Base-by-base conservation (phyloP, 2,888 invertebrate genomes). In the Lepidocyrtinus sp. region DNA sequence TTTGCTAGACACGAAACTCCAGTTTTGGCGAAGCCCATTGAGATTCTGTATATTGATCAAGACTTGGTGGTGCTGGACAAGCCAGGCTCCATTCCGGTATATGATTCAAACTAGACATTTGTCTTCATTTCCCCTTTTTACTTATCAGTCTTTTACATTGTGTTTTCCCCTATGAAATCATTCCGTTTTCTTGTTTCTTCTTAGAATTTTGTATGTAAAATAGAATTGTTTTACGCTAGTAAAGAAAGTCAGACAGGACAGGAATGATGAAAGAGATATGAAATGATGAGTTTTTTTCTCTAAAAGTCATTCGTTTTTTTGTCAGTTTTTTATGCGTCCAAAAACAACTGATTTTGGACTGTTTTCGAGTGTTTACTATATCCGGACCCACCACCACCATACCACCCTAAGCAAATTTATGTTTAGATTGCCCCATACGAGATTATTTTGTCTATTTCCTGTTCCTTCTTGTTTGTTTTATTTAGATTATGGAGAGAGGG, bases 51-150 rank as follows among this genome's bases (percentile, higher is more conserved):
- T 90, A 93, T 94, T 89, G 94, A 93, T 89, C 94, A 94, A 88
- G 94, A 96, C 89, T 91, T 95, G 88, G 92, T 96, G 89, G 96
- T 96, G 89, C 92, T 96, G 91, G 94, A 96, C 91, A 96, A 96
- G 91, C 96, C 95, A 88, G 93, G 94, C 89, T 95, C 95, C 88
- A 92, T 96, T 89, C 95, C 95, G 91, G 94, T 95, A 92, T 62
- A 87, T 69, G 63, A 19, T 70, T 63, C 46, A 45, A 69, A 63
- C 70, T 82, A 67, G 62, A 55, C n/a, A 27, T 71, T 76, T 55
- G 55, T 55, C 55, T 55, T 55, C 55, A 55, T 55, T 55, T 67
- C 27, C 45, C 22, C 24, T 24, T 27, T 64, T n/a, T n/a, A 15
- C 59, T 12, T 64, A 24, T 64, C 64, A n/a, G 24, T 64, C 3